Evolutionary conservation across 2,797 vertebrate genomes (phyloP).

Genomic region (Acipenser ruthenus): DNA sequence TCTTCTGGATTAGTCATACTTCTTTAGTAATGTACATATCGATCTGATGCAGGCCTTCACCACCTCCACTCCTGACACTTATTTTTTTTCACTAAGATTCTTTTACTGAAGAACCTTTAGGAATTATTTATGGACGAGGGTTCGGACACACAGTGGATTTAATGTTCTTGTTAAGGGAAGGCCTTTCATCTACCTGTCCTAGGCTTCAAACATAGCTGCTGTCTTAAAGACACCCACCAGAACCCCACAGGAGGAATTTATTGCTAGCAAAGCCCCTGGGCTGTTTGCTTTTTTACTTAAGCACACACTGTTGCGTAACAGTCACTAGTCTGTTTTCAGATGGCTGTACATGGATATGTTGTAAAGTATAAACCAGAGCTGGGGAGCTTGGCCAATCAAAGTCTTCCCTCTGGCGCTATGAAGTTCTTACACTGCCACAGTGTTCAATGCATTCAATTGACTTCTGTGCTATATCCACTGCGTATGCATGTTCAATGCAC

Average conservation of each 20-base stretch:
- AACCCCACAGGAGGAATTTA: constrained; percentile 3
- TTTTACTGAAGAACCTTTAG: neutral
- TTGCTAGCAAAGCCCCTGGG: neutral
- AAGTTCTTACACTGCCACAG: neutral
- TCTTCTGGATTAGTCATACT: neutral
- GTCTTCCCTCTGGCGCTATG: neutral
- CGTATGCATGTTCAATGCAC: too few relatives aligned
- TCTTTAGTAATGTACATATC: neutral
- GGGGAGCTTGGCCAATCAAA: neutral
- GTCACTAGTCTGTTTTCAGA: too few relatives aligned
- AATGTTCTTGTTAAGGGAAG: constrained; percentile 4
- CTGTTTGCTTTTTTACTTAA: neutral
- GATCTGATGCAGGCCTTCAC: neutral
- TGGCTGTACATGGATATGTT: neutral
- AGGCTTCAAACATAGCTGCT: neutral
- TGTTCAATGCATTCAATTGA: too few relatives aligned
- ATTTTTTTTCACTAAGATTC: constrained; percentile 1
- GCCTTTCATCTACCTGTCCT: constrained; percentile 4
- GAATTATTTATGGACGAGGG: too few relatives aligned
- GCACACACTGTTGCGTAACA: too few relatives aligned
- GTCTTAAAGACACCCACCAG: neutral
- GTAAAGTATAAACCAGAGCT: neutral
- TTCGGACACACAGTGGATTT: neutral
- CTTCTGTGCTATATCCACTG: too few relatives aligned
- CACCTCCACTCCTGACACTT: neutral